These are phyloP conservation scores for Bellardia pandia DNA, from an alignment of 2,888 invertebrate species.

Conservation along the genomic window DNA sequence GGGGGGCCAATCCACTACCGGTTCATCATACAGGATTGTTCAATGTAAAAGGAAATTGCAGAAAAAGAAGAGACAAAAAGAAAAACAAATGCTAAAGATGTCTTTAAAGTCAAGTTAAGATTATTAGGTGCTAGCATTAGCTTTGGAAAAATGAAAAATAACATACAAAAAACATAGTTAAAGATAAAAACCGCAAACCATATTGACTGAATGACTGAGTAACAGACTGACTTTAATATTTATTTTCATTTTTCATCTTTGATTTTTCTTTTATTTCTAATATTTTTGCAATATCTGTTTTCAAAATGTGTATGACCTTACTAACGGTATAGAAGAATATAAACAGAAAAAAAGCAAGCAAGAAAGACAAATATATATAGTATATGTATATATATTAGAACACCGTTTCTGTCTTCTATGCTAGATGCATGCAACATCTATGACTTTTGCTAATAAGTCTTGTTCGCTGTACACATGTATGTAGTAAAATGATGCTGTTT, in stretches of 20 bases:
- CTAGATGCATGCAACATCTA: not conserved
- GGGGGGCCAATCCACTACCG: slow-evolving; percentile 13
- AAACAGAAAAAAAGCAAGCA: not conserved
- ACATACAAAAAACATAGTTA: not conserved
- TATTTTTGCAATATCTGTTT: slow-evolving; percentile 38
- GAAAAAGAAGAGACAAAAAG: not conserved
- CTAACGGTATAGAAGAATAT: slow-evolving; percentile 59
- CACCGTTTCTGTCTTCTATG: slow-evolving; percentile 12
- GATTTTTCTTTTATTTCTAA: slow-evolving; percentile 8
- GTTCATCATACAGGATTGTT: not conserved
- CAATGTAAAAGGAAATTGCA: slow-evolving; percentile 31
- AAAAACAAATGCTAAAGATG: slow-evolving; percentile 40
- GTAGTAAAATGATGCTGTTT: not conserved
- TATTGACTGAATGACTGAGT: slow-evolving; percentile 65
- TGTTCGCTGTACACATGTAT: too few species aligned
- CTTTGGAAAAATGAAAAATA: not conserved
- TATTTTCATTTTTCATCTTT: slow-evolving; percentile 32
- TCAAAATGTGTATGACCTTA: slow-evolving; percentile 57
- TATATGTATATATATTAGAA: not conserved
- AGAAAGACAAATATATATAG: not conserved
- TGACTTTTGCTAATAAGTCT: not conserved
- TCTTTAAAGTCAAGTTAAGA: slow-evolving; percentile 26
- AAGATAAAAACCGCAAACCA: slow-evolving; percentile 40
- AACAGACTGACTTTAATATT: slow-evolving; percentile 58
- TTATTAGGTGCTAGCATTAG: slow-evolving; percentile 55